These are phyloP conservation scores for Phrixothrix hirtus DNA, from an alignment of 2,888 invertebrate genomes.

Conservation along the genomic window DNA sequence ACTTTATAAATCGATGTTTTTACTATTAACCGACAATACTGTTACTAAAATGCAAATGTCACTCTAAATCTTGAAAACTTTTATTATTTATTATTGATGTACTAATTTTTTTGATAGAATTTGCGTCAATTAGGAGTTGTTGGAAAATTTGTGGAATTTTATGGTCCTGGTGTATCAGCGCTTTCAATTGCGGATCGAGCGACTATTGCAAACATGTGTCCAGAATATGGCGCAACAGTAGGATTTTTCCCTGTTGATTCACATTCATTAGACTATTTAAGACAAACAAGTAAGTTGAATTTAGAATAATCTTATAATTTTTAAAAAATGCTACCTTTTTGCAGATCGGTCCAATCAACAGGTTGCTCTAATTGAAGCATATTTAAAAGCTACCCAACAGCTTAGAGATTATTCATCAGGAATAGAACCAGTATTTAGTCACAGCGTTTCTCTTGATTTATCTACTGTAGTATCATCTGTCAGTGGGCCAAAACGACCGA, in stretches of 20 bases:
- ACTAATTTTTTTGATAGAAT: slow-evolving; percentile 51
- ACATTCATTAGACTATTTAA: slow-evolving; percentile 78
- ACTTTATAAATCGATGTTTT: too few relatives aligned
- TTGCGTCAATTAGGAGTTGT: slow-evolving; percentile 93
- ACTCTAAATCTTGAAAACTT: too few relatives aligned
- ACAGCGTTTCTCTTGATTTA: slow-evolving; percentile 84
- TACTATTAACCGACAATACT: too few relatives aligned
- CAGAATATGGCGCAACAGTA: slow-evolving; percentile 96
- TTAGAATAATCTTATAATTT: too few relatives aligned
- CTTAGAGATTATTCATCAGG: slow-evolving; percentile 79
- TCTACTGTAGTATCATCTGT: slow-evolving; percentile 89
- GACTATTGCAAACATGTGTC: slow-evolving; percentile 98
- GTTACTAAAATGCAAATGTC: too few relatives aligned
- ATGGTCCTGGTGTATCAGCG: slow-evolving; percentile 88
- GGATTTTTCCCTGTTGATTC: slow-evolving; percentile 93
- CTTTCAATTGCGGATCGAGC: slow-evolving; percentile 96
- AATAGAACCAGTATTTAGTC: slow-evolving; percentile 81
- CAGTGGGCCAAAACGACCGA: slow-evolving; percentile 96
- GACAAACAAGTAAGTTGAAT: slow-evolving; percentile 78
- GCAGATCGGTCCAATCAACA: slow-evolving; percentile 80
- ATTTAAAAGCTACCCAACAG: slow-evolving; percentile 80
- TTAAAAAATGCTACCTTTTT: too few relatives aligned
- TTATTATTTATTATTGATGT: neutral
- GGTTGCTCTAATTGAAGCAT: slow-evolving; percentile 76
- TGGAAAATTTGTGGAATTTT: slow-evolving; percentile 99